phyloP scores from a whole-genome alignment of 2,797 vertebrate species.

The Orestias chungarensis region DNA sequence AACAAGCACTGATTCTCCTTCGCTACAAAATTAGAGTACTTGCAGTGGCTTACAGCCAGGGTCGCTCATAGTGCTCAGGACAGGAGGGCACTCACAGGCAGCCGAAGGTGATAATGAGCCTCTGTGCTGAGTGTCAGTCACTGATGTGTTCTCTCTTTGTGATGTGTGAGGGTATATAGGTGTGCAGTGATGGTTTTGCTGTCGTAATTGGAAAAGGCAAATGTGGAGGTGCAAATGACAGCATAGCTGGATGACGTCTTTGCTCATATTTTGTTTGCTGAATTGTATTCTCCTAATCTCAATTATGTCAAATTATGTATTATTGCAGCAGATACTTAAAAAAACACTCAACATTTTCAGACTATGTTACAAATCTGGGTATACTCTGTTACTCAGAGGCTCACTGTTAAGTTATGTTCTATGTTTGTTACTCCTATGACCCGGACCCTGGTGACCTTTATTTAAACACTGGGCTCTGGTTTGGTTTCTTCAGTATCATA shows the following conservation, averaged over 20 bases:
- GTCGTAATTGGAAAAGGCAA: slow-evolving; percentile 53
- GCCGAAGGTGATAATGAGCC: slow-evolving; percentile 76
- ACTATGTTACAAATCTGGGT: slow-evolving; percentile 25
- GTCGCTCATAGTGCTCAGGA: slow-evolving; percentile 34
- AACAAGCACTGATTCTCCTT: slow-evolving; percentile 16
- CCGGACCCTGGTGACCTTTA: slow-evolving; percentile 54
- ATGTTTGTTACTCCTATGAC: slow-evolving; percentile 42
- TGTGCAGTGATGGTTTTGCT: slow-evolving; percentile 45
- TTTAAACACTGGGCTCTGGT: slow-evolving; percentile 53
- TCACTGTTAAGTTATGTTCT: not conserved
- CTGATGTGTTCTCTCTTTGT: slow-evolving; percentile 47
- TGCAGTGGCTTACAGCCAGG: slow-evolving; percentile 30
- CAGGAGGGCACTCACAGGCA: slow-evolving; percentile 69
- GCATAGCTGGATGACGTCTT: slow-evolving; percentile 57
- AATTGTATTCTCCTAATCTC: slow-evolving; percentile 43
- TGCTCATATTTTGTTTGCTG: slow-evolving; percentile 42
- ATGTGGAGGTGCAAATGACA: slow-evolving; percentile 63
- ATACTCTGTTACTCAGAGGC: not conserved
- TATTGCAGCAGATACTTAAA: slow-evolving; percentile 29
- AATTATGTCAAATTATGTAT: slow-evolving; percentile 45
- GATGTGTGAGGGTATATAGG: slow-evolving; percentile 49
- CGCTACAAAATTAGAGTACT: slow-evolving; percentile 14
- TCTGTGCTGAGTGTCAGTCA: slow-evolving; percentile 60
- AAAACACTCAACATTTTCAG: slow-evolving; percentile 29
- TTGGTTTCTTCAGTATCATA: slow-evolving; percentile 60